Evolutionary conservation across 2,113 vertebrate genomes (phyloP).

Genomic region (Mesembrinibis cayennensis): DNA sequence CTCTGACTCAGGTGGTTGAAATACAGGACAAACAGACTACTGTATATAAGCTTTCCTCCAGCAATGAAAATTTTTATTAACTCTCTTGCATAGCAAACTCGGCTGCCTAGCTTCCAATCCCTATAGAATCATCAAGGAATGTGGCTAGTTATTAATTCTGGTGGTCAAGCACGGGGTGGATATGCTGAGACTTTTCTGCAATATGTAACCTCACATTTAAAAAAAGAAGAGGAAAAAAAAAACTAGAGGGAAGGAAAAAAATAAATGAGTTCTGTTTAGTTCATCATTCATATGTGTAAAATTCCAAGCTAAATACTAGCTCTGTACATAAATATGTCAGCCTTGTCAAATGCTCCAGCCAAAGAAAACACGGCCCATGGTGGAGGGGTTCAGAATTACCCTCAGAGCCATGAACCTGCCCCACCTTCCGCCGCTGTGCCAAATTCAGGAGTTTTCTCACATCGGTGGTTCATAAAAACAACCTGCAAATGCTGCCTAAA

Average conservation of each 20-base stretch:
- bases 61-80: constrained; percentile 76
- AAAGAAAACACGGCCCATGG: constrained; percentile 65
- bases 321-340: constrained; percentile 75
- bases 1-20: constrained; percentile 84
- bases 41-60: constrained; percentile 80
- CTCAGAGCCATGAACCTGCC: constrained; percentile 39
- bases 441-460: constrained; percentile 33
- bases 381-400: constrained; percentile 45
- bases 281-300: constrained; percentile 75
- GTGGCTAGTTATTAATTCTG: constrained; percentile 69
- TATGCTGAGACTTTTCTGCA: constrained; percentile 61
- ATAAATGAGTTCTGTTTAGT: constrained; percentile 67
- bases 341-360: constrained; percentile 58
- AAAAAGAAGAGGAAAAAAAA: neutral
- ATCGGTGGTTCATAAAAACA: neutral
- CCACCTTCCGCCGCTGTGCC: constrained; percentile 19
- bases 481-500: neutral
- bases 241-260: constrained; percentile 36
- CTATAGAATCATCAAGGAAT: constrained; percentile 66
- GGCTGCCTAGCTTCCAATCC: constrained; percentile 47
- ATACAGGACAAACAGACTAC: constrained; percentile 84
- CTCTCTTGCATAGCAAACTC: constrained; percentile 68
- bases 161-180: constrained; percentile 61
- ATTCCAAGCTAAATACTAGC: constrained; percentile 75
- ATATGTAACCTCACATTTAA: constrained; percentile 58